Percentiles rank a stretch among this genome's conserved stretches.
These are phyloP conservation scores for Heterocephalus glaber DNA, from an alignment of 2,113 vertebrate genomes.

Conservation along the genomic window DNA sequence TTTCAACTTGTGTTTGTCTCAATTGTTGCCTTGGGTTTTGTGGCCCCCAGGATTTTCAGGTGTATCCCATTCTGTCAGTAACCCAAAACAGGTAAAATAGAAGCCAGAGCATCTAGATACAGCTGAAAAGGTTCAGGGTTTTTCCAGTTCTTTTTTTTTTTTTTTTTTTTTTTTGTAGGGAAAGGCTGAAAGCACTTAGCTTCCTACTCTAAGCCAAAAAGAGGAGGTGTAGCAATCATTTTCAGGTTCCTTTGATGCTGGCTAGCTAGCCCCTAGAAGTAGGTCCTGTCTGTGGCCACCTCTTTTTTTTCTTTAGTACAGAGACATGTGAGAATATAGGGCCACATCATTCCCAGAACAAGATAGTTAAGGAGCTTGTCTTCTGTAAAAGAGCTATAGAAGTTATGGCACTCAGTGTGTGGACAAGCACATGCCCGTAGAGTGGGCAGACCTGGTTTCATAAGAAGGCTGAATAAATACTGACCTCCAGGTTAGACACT, in stretches of 20 bases:
- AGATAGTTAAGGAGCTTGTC: background rate
- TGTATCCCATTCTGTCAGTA: background rate
- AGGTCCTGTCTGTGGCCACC: rapidly evolving
- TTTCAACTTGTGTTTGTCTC: background rate
- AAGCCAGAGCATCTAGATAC: background rate
- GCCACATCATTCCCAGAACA: background rate
- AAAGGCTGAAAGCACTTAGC: background rate
- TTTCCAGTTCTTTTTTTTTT: background rate
- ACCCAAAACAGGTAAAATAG: background rate
- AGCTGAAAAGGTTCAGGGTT: background rate
- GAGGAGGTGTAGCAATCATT: background rate
- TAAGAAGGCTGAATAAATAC: background rate
- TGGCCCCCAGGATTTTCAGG: background rate
- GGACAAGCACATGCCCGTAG: background rate
- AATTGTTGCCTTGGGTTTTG: background rate
- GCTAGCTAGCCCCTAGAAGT: background rate
- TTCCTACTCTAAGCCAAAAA: background rate
- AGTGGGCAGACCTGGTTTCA: background rate
- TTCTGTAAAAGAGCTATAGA: background rate
- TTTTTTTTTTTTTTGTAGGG: background rate
- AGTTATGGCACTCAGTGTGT: background rate
- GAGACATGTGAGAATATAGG: background rate
- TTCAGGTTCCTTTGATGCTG: background rate
- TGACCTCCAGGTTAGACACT: background rate
- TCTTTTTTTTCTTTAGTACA: background rate